Evolutionary conservation across 2,113 vertebrate species (phyloP).

Genomic region (Irena cyanogastra): DNA sequence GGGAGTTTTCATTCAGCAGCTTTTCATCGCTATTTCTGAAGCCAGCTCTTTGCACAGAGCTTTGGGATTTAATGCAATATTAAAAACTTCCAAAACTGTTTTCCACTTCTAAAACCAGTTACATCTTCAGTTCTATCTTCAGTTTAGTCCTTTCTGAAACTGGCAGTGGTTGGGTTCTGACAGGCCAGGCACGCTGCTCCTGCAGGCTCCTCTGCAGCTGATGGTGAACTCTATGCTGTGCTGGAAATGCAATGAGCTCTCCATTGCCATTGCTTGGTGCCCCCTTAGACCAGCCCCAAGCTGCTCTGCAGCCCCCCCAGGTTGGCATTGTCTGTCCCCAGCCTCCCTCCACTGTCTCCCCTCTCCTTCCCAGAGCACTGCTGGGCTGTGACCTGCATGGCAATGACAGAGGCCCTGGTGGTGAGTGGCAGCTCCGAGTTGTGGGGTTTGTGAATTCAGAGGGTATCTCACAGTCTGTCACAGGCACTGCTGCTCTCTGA

Average conservation of each 20-base stretch:
- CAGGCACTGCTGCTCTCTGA: not conserved
- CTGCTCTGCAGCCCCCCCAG: not conserved
- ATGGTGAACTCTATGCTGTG: not conserved
- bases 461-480: not conserved
- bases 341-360: too few relatives aligned
- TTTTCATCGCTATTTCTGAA: not conserved
- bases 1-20: not conserved
- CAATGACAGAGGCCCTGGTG: not conserved
- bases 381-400: not conserved
- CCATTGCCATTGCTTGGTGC: not conserved
- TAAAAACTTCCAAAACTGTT: not conserved
- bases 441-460: not conserved
- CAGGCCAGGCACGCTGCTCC: not conserved
- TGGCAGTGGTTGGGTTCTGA: not conserved
- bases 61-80: not conserved
- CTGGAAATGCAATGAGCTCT: rapidly evolving
- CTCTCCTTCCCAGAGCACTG: rapidly evolving
- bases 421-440: not conserved
- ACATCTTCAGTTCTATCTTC: too few relatives aligned
- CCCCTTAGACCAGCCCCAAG: not conserved
- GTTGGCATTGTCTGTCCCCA: not conserved
- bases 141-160: not conserved
- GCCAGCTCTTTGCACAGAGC: not conserved
- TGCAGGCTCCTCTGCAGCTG: not conserved
- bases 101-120: not conserved